phyloP scores from a whole-genome alignment of 2,113 vertebrate species.

The Arothron firmamentum region DNA sequence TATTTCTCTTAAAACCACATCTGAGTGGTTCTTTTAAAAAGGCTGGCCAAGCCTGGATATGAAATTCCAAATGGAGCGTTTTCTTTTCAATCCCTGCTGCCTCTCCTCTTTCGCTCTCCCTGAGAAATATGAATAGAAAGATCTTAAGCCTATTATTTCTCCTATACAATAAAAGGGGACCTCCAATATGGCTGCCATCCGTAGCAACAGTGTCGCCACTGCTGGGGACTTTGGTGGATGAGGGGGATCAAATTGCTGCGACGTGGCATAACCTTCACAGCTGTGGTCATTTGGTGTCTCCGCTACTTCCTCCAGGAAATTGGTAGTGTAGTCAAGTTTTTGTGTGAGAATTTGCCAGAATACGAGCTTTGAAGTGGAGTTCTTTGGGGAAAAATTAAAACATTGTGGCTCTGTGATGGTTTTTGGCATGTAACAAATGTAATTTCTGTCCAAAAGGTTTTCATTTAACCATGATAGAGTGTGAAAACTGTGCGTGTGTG shows the following conservation, averaged over 20 bases:
- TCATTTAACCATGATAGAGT: slow-evolving; percentile 2
- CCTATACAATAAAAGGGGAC: slow-evolving; percentile 63
- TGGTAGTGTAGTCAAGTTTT: slow-evolving; percentile 14
- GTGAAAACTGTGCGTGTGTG: background rate
- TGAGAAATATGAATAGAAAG: slow-evolving; percentile 73
- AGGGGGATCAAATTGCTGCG: slow-evolving; percentile 32
- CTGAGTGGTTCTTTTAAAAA: slow-evolving; percentile 61
- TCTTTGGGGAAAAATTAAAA: slow-evolving; percentile 39
- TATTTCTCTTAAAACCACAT: slow-evolving; percentile 74
- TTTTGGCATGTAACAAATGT: slow-evolving; percentile 1
- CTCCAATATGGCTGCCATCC: slow-evolving; percentile 59
- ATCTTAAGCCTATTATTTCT: slow-evolving; percentile 77
- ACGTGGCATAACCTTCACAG: slow-evolving; percentile 26
- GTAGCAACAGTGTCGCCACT: slow-evolving; percentile 26
- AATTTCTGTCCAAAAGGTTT: slow-evolving; percentile 1
- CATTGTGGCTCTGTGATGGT: slow-evolving; percentile 16
- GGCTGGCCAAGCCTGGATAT: slow-evolving; percentile 64
- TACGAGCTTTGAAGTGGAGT: slow-evolving; percentile 13
- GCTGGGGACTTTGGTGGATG: slow-evolving; percentile 34
- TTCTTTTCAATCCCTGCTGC: slow-evolving; percentile 58
- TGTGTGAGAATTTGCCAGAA: slow-evolving; percentile 21
- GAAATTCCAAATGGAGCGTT: slow-evolving; percentile 67
- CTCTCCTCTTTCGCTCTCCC: slow-evolving; percentile 51
- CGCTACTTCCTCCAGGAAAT: slow-evolving; percentile 37
- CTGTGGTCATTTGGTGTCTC: slow-evolving; percentile 26